Evolutionary conservation across 2,797 vertebrate genomes (phyloP).

Genomic region (Sebastes paucispinis): DNA sequence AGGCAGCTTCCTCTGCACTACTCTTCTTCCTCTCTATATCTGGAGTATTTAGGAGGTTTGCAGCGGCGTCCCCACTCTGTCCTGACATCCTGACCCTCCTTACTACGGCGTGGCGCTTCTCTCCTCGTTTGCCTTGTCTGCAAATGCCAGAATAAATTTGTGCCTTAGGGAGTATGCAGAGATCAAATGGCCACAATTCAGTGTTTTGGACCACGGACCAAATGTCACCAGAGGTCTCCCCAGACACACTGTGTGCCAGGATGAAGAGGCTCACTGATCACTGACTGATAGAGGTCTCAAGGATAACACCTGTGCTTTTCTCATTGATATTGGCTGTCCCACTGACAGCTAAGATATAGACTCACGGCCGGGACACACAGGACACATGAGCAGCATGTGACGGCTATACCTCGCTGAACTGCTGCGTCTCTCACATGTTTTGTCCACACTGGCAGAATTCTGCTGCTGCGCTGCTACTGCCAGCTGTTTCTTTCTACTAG

Average conservation of each 20-base stretch:
- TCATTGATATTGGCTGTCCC: constrained; percentile 9
- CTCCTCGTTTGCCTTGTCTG: constrained; percentile 32
- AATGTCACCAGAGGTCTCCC: constrained; percentile 49
- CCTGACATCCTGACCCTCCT: constrained; percentile 45
- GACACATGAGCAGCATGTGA: too few species aligned
- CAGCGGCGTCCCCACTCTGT: background rate
- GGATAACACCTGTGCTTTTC: constrained; percentile 35
- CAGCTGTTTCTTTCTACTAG: too few species aligned
- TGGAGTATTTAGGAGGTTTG: constrained; percentile 23
- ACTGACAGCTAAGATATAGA: background rate
- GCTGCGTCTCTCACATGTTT: too few species aligned
- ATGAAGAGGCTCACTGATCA: constrained; percentile 41
- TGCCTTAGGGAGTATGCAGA: constrained; percentile 39
- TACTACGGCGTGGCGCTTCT: constrained; percentile 2
- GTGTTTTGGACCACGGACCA: constrained; percentile 40
- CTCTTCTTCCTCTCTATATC: background rate
- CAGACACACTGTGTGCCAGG: constrained; percentile 23
- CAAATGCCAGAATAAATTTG: constrained; percentile 56
- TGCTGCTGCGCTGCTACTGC: too few species aligned
- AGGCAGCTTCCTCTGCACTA: constrained; percentile 9
- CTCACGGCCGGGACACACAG: too few species aligned
- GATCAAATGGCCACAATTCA: constrained; percentile 66
- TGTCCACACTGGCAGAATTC: too few species aligned
- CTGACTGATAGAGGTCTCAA: constrained; percentile 40
- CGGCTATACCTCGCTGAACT: too few species aligned